Conservation (phyloP, 1,140 invertebrate species). For the Coenobita brevimanus region DNA sequence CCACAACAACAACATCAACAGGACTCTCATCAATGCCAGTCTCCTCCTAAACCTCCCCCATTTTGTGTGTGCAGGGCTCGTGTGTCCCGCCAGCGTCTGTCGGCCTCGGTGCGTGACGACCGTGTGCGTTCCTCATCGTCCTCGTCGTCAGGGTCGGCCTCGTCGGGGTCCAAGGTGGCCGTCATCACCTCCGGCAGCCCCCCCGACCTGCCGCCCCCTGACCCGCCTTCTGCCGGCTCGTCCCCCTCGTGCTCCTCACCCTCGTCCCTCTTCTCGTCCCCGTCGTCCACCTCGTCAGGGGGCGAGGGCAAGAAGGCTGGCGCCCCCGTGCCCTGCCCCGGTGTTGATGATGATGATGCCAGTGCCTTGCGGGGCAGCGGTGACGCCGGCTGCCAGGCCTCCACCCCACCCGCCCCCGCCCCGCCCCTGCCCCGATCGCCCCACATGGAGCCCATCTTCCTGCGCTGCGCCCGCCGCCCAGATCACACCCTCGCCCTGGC, state of each 20-base stretch:
- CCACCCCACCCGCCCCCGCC: slow-evolving; percentile 19
- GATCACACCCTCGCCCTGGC: slow-evolving; percentile 39
- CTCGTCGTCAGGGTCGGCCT: slow-evolving; percentile 17
- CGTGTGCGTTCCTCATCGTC: slow-evolving; percentile 19
- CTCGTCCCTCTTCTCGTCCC: slow-evolving; percentile 54
- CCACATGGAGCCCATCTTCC: slow-evolving; percentile 47
- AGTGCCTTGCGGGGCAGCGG: slow-evolving; percentile 14
- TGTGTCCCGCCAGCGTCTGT: slow-evolving; percentile 47
- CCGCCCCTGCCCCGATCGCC: background rate
- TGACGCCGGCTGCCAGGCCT: slow-evolving; percentile 2
- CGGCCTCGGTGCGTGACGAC: slow-evolving; percentile 37
- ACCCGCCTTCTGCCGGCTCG: slow-evolving; percentile 35
- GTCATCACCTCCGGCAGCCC: slow-evolving; percentile 22
- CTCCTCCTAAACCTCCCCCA: no score
- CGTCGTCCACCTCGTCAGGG: slow-evolving; percentile 43
- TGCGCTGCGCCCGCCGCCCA: slow-evolving; percentile 24
- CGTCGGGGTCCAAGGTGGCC: slow-evolving; percentile 35
- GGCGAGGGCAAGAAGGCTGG: slow-evolving; percentile 27
- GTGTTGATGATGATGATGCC: slow-evolving; percentile 23
- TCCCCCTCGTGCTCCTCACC: slow-evolving; percentile 44
- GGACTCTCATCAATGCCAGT: no score
- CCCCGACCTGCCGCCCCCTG: background rate
- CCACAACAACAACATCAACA: no score
- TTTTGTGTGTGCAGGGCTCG: slow-evolving; percentile 48
- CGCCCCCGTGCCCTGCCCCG: background rate